These are phyloP conservation scores for Parapristionchus giblindavisi DNA, from an alignment of 2,888 invertebrate species.

Conservation along the genomic window DNA sequence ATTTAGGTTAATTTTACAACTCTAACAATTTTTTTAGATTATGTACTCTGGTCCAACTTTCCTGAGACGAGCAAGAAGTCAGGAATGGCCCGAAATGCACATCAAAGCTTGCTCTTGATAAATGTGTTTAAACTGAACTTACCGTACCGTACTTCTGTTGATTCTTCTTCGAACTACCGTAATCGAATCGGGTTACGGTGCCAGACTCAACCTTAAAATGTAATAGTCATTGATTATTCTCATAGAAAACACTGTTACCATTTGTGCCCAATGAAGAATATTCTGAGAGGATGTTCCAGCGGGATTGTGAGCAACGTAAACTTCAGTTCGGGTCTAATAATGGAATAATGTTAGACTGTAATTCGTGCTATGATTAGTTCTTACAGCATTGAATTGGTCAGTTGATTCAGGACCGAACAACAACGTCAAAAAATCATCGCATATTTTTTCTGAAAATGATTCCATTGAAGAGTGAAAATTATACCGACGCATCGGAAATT, in stretches of 20 bases:
- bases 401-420: constrained; percentile 77
- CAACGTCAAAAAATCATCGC: constrained; percentile 80
- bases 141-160: constrained; percentile 25
- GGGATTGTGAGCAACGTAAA: constrained; percentile 70
- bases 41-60: no score
- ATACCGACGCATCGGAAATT: no score
- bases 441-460: constrained; percentile 74
- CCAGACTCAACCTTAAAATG: background rate
- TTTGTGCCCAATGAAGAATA: constrained; percentile 70
- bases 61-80: no score
- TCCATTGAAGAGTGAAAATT: no score
- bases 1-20: no score
- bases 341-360: background rate
- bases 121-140: background rate
- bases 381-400: constrained; percentile 64
- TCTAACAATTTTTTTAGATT: no score
- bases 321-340: constrained; percentile 69
- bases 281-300: constrained; percentile 70
- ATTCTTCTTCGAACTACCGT: constrained; percentile 39
- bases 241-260: no score
- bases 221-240: no score
- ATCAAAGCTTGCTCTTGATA: no score
- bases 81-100: no score
- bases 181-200: constrained; percentile 43
- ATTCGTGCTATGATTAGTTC: background rate